Conservation (phyloP, 2,888 invertebrate genomes). For the Sinodicranocentrus sp. region DNA sequence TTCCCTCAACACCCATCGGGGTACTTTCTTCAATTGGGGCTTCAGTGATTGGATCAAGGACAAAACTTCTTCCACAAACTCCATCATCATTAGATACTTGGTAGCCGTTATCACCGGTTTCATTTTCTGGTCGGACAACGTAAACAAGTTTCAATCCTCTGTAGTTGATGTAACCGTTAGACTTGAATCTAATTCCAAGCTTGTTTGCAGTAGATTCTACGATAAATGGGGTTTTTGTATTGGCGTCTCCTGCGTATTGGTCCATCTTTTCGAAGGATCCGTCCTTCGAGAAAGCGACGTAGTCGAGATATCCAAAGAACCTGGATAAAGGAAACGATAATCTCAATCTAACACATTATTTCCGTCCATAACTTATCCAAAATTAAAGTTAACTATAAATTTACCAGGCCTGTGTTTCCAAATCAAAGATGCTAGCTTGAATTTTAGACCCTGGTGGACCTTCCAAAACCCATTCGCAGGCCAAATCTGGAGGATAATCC, state of each 20-base stretch:
- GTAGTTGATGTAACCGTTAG: constrained; percentile 72
- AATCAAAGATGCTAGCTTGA: constrained; percentile 72
- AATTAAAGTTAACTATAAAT: no score
- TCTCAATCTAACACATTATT: no score
- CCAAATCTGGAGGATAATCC: constrained; percentile 56
- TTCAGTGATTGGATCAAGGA: constrained; percentile 20
- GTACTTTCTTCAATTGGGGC: constrained; percentile 30
- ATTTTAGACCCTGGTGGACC: constrained; percentile 69
- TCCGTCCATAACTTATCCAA: no score
- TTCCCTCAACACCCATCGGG: constrained; percentile 18
- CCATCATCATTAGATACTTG: constrained; percentile 56
- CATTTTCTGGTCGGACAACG: constrained; percentile 39
- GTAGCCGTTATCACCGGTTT: constrained; percentile 35
- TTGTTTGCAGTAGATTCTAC: constrained; percentile 69
- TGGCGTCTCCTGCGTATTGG: constrained; percentile 74
- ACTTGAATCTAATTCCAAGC: constrained; percentile 73
- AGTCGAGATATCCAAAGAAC: constrained; percentile 75
- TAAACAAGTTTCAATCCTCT: constrained; percentile 68
- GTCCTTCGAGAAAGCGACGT: constrained; percentile 69
- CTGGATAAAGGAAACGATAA: no score
- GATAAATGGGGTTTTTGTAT: constrained; percentile 73
- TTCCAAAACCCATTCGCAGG: constrained; percentile 58
- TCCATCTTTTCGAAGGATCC: constrained; percentile 62
- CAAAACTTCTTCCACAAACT: constrained; percentile 45
- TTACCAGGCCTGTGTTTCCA: constrained; percentile 75